Conservation (phyloP, 2,797 vertebrate species). For the Paguma larvata region DNA sequence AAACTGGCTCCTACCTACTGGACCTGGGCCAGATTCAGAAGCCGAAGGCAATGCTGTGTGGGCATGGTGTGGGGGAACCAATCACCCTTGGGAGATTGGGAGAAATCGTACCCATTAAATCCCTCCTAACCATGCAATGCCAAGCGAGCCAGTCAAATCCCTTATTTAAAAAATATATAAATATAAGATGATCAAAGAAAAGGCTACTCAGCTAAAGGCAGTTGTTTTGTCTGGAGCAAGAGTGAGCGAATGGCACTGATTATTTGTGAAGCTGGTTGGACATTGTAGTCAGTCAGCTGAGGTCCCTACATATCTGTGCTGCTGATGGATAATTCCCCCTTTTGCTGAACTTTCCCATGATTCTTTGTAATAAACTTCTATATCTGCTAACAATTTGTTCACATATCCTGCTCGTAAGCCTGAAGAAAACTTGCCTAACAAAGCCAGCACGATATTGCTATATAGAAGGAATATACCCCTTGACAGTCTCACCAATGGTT, state of each 20-base stretch:
- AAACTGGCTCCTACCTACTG: neutral
- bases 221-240: neutral
- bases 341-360: neutral
- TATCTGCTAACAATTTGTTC: neutral
- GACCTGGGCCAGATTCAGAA: neutral
- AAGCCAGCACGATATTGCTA: neutral
- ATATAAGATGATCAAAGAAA: neutral
- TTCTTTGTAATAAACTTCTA: neutral
- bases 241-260: neutral
- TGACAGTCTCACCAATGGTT: neutral
- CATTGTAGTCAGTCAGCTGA: fast-evolving
- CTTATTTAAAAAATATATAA: neutral
- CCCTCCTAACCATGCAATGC: neutral
- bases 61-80: neutral
- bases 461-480: neutral
- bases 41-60: neutral
- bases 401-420: neutral
- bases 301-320: neutral
- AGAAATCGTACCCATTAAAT: neutral
- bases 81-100: neutral
- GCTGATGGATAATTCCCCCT: neutral
- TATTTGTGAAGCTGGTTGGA: neutral
- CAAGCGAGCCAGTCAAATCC: neutral
- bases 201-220: neutral
- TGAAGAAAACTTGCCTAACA: neutral